Evolutionary conservation across 2,797 vertebrate species (phyloP), one percentile per base, ranked within the genome.

Genomic region (Euphonia xanthogaster): DNA sequence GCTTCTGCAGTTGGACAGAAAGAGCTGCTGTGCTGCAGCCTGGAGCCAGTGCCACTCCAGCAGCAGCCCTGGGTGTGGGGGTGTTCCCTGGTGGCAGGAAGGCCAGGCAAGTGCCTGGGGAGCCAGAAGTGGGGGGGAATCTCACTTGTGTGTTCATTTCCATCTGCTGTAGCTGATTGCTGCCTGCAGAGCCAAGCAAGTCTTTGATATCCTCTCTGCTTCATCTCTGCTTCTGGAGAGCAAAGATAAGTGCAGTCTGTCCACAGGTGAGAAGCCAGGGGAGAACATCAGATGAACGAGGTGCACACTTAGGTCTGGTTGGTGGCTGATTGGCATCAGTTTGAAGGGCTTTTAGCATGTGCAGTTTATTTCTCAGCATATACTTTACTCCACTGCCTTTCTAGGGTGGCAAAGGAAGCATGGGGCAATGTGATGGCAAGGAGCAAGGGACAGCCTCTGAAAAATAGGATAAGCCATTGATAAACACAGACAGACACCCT

Each of bases 1-100:
- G 86, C 40, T 63, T 37, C 62, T 62, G 66, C 62, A 20, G 47
- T 5, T 11, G 45, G 53, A 31, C 75, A 86, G 68, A 44, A 86
- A 40, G 3, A 15, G 54, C 35, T 75, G 54, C 91, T 21, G 37
- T 51, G 42, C 47, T 57, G 25, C 9, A 16, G 54, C 23, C 4
- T 0, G 0, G 47, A 45, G 80, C 40, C 57, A 39, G 37, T 0
- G 1, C 45, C 3, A 2, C 37, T 48, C 42, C 6, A 6, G 76
- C 47, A 40, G 84, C 58, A 65, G 58, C 66, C 35, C n/a, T 1
- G 2, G 12, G 17, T 30, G 22, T 0, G 0, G 30, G 31, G 14
- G 9, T 55, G 53, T n/a, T 78, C 30, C 61, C 39, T 1, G 5
- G 42, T 14, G 35, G 62, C 3, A 4, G 62, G 35, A 47, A 74